These are phyloP conservation scores for Poecile montanus DNA, from an alignment of 2,797 vertebrate species.

Conservation along the genomic window DNA sequence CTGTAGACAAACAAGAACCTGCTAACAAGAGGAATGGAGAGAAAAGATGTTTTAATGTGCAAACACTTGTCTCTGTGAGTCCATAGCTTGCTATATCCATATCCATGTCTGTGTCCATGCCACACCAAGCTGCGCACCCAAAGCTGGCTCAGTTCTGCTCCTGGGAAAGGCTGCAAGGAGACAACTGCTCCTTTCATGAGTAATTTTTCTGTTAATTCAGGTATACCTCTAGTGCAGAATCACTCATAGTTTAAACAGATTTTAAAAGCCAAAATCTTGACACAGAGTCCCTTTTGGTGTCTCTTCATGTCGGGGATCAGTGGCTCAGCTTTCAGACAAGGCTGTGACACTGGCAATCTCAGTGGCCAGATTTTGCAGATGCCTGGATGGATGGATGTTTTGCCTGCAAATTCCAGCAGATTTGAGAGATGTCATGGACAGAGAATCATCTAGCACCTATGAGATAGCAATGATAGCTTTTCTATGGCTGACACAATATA, in stretches of 20 bases:
- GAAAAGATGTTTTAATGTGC: neutral
- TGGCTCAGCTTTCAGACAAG: neutral
- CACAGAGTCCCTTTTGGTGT: neutral
- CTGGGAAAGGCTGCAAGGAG: neutral
- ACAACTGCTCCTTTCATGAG: fast-evolving
- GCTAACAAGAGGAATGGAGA: neutral
- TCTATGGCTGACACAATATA: neutral
- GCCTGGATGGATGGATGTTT: neutral
- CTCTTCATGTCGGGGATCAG: neutral
- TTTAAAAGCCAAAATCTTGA: neutral
- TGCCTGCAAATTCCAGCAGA: neutral
- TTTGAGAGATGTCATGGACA: neutral
- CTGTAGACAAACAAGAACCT: neutral
- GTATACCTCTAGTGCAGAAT: neutral
- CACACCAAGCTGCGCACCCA: neutral
- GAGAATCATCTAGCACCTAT: neutral
- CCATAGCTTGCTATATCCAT: neutral
- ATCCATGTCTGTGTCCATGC: neutral
- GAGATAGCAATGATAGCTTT: neutral
- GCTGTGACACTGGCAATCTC: neutral
- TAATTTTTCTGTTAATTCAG: neutral
- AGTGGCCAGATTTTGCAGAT: neutral
- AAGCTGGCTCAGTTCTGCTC: neutral
- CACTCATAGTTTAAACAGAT: neutral
- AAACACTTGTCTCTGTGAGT: neutral